These are phyloP conservation scores for Centropristis striata DNA, from an alignment of 2,113 vertebrate species.

Conservation along the genomic window DNA sequence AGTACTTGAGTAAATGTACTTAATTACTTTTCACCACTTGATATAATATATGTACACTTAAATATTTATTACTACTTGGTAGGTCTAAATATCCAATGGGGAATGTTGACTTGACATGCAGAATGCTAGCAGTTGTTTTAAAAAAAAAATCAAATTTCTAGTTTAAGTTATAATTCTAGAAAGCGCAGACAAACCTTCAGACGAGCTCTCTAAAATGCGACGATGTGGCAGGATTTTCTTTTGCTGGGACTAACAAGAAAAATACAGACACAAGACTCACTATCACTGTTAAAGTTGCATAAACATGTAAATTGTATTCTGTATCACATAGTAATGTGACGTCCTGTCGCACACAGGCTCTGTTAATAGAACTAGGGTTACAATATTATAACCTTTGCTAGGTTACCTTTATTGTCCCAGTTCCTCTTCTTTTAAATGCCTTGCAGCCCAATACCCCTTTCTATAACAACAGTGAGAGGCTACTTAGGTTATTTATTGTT, in stretches of 20 bases:
- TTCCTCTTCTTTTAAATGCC: neutral
- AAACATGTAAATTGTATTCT: no score
- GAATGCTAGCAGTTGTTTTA: no score
- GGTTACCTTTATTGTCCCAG: neutral
- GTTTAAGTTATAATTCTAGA: neutral
- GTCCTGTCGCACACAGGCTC: no score
- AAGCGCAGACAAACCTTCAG: slow-evolving; percentile 33
- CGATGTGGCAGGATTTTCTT: neutral
- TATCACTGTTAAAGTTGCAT: neutral
- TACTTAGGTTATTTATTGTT: neutral
- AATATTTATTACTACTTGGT: neutral
- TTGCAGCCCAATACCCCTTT: neutral
- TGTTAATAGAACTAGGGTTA: no score
- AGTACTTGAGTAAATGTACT: no score
- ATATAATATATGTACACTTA: no score
- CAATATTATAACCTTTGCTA: no score
- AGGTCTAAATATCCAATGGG: neutral
- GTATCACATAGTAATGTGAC: neutral
- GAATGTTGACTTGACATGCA: no score
- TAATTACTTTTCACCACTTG: no score
- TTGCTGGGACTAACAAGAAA: neutral
- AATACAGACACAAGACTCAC: neutral
- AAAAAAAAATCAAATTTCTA: neutral
- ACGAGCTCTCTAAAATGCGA: neutral
- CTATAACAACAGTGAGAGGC: slow-evolving; percentile 26